Evolutionary conservation across 35 echinoderm and acorn worm species (phyloP), one percentile per base, ranked within the genome.

Genomic region (Amphiura filiformis): DNA sequence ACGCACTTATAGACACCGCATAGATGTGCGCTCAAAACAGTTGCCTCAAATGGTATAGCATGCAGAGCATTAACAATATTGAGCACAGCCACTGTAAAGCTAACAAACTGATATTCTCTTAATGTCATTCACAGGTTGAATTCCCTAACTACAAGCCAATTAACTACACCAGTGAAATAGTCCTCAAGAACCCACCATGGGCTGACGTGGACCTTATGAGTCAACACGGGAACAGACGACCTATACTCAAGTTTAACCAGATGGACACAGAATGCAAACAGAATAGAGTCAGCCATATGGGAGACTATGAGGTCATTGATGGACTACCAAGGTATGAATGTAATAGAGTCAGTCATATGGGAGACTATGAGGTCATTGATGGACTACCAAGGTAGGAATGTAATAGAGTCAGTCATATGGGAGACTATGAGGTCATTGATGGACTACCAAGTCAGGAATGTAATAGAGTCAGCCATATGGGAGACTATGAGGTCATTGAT

Each of bases 161-260:
- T n/a, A 80, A 65, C 12, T 99, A 95, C 84, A 99, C 96, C 78
- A 90, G 92, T 78, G 0, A 37, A 44, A 41, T n/a, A 38, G 88
- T 99, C 0, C 84, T 92, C 13, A 84, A 32, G 5, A 83, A 49
- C 18, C 96, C 96, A 11, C 93, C 90, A 52, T 99, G 88, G 87
- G 96, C 96, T 28, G 96, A 99, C 52, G 70, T 77, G 28, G 93
- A 99, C 78, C 76, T 99, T 7, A 14, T 99, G 36, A 34, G 41
- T 28, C 40, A 86, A 31, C 70, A 40, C 39, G 88, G 80, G 57
- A 88, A 90, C 18, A 36, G 82, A 40, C 56, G 96, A 41, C 90
- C 96, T 22, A 49, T 86, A 34, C 65, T 99, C 30, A 65, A 78
- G 1, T 99, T 84, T 80, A 94, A 99, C 57, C 37, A 92, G 75